Evolutionary conservation across 2,888 invertebrate species (phyloP).

Genomic region (Omphaloscelis lunosa): DNA sequence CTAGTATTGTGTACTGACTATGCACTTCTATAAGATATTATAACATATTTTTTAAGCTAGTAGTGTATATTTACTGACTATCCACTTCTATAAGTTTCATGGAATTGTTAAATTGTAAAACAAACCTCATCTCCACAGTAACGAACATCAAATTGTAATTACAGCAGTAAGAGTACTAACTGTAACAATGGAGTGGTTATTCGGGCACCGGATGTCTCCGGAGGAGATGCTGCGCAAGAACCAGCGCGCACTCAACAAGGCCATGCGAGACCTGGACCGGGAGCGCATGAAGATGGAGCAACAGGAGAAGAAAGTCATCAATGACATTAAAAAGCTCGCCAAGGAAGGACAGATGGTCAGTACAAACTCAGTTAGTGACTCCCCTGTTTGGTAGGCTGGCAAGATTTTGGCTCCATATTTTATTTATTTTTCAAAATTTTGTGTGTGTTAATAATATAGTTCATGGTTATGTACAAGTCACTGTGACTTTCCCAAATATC

Average conservation of each 20-base stretch:
- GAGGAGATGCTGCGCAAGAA: slow-evolving; percentile 99
- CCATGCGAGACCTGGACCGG: slow-evolving; percentile 99
- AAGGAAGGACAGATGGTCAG: slow-evolving; percentile 99
- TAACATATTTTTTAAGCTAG: too few relatives aligned
- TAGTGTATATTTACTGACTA: not conserved
- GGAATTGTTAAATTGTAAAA: not conserved
- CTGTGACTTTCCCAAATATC: too few relatives aligned
- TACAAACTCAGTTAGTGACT: not conserved
- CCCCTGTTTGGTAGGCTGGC: not conserved
- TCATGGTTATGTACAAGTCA: not conserved
- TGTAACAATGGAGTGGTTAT: slow-evolving; percentile 96
- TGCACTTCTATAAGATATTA: too few relatives aligned
- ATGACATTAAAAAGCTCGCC: slow-evolving; percentile 99
- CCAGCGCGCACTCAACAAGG: slow-evolving; percentile 99
- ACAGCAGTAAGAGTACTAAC: slow-evolving; percentile 12
- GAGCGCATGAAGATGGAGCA: slow-evolving; percentile 99
- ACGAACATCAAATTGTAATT: not conserved
- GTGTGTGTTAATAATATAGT: too few relatives aligned
- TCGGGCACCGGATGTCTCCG: slow-evolving; percentile 98
- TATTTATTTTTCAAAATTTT: not conserved
- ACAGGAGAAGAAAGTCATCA: slow-evolving; percentile 99
- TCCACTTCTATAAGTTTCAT: not conserved
- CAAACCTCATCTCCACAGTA: not conserved
- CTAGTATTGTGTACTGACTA: too few relatives aligned
- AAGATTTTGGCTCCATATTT: not conserved